phyloP scores from a whole-genome alignment of 2,113 vertebrate species.

The Macrotis lagotis region DNA sequence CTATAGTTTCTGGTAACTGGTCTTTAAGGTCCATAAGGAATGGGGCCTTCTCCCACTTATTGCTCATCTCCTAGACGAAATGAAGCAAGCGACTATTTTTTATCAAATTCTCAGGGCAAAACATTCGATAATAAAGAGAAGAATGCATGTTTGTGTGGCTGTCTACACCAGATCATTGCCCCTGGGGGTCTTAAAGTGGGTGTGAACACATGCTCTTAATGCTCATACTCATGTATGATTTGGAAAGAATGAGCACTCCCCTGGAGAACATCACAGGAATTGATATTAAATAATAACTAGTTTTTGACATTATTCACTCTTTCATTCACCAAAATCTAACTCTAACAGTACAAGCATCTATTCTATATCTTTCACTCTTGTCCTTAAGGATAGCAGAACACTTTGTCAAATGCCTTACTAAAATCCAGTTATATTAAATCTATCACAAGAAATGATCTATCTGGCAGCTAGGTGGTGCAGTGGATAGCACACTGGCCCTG shows the following conservation, averaged over 20 bases:
- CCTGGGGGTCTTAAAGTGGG: not conserved
- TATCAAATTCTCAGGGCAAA: not conserved
- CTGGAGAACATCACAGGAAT: not conserved
- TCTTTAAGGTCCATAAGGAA: not conserved
- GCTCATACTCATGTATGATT: too few species aligned
- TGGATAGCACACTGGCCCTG: too few species aligned
- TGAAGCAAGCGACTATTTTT: not conserved
- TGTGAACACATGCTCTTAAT: not conserved
- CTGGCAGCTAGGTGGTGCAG: too few species aligned
- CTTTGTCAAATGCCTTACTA: not conserved
- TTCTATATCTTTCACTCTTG: not conserved
- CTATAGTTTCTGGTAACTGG: not conserved
- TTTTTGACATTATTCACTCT: not conserved
- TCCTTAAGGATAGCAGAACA: not conserved
- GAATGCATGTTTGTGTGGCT: not conserved
- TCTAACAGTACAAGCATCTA: not conserved
- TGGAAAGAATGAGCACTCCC: not conserved
- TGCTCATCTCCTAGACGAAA: not conserved
- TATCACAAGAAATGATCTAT: not conserved
- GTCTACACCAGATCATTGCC: not conserved
- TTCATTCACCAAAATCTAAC: not conserved
- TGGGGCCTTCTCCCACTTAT: not conserved
- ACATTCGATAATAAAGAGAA: not conserved
- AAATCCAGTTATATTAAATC: not conserved
- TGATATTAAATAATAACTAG: not conserved